A percentile compares a stretch with the other conserved stretches of the same genome.
Evolutionary conservation across 2,797 vertebrate species (phyloP).

Genomic region (Argya squamiceps): DNA sequence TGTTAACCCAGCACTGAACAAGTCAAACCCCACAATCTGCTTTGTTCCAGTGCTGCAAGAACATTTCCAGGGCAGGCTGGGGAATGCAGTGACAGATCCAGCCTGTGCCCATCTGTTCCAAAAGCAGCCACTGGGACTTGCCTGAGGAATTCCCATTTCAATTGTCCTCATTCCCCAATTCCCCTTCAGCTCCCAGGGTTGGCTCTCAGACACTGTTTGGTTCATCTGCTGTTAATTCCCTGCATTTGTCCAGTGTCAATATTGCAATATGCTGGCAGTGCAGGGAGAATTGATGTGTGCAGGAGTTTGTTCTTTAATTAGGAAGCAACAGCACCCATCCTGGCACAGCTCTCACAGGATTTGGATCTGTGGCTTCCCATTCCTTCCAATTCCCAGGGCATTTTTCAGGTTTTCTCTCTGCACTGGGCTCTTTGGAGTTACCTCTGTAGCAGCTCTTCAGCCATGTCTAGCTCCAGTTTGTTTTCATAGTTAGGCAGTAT

Average conservation of each 20-base stretch:
- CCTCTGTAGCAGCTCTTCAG: background rate
- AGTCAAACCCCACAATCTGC: background rate
- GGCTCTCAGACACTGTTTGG: background rate
- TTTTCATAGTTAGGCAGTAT: background rate
- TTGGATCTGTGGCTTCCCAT: background rate
- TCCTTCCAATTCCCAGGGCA: background rate
- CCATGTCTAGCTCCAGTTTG: background rate
- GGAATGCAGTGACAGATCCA: background rate
- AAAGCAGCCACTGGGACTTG: background rate
- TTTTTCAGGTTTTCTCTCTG: background rate
- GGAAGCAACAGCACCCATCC: background rate
- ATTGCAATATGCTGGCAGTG: background rate
- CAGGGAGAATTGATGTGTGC: background rate
- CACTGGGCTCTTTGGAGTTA: background rate
- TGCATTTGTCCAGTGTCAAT: background rate
- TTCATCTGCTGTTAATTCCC: background rate
- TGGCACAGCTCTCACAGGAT: background rate
- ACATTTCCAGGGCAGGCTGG: background rate
- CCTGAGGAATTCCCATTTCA: background rate
- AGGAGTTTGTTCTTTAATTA: background rate
- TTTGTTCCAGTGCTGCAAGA: background rate
- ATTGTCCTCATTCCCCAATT: background rate
- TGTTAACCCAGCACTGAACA: background rate
- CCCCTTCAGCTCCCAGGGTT: background rate
- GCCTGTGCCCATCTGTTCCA: background rate